Evolutionary conservation across 1,140 invertebrate genomes (phyloP).

Genomic region (Helicoverpa armigera): DNA sequence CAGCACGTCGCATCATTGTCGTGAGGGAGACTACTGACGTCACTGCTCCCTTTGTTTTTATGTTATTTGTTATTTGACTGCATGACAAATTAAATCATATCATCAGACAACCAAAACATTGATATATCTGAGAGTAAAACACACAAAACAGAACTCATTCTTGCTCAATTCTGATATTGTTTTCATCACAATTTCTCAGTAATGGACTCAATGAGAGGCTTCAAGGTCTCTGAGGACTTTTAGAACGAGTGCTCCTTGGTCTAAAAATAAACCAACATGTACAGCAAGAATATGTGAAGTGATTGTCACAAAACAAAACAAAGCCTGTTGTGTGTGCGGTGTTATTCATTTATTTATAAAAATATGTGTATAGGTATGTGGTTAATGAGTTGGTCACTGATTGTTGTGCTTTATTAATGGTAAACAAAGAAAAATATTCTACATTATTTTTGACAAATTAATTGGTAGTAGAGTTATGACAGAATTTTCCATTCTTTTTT

Average conservation of each 20-base stretch:
- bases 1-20: constrained; percentile 12
- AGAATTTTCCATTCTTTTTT: no score
- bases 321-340: background rate
- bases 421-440: no score
- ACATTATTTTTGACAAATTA: no score
- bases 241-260: constrained; percentile 2
- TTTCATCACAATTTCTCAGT: background rate
- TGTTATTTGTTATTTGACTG: background rate
- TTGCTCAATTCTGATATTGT: background rate
- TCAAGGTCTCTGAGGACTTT: constrained; percentile 14
- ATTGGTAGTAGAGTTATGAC: no score
- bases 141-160: constrained; percentile 5
- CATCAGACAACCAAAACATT: background rate
- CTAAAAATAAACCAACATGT: constrained; percentile 1
- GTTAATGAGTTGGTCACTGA: no score
- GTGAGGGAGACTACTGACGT: constrained; percentile 21
- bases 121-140: background rate
- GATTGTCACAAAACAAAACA: constrained; percentile 12
- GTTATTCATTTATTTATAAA: no score
- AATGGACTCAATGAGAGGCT: background rate
- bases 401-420: no score
- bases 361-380: no score
- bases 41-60: background rate
- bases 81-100: background rate
- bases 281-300: background rate